Evolutionary conservation across 2,888 invertebrate species (phyloP), one percentile per base, ranked within the genome.

Genomic region (Melangyna quadrimaculata): DNA sequence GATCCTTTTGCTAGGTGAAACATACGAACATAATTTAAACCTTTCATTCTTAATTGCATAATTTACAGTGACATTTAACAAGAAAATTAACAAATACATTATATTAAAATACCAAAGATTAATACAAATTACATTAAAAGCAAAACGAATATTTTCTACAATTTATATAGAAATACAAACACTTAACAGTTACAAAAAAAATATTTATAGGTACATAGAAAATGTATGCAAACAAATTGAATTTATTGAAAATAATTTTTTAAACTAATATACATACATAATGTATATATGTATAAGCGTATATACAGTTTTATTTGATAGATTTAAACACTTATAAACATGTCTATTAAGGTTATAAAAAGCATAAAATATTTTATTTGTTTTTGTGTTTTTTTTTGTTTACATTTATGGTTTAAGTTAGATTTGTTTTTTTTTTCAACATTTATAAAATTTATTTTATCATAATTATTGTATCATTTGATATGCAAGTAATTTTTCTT

Each of bases 401-500:
- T 88, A 88, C 48, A 48, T 78, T 69, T 53, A 48, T 22, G 14
- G 12, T 67, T 53, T 61, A 27, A 65, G 12, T 22, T 71, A n/a
- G n/a, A n/a, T n/a, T n/a, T n/a, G n/a, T n/a, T n/a, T 65, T 57
- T 17, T 51, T 57, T 70, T 65, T 9, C 19, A 37, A 51, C 51
- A 51, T 57, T 71, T 77, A 61, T 48, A 67, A 35, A 32, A 40
- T 70, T 69, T 65, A 48, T 74, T 63, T 71, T 69, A 82, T 77
- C 79, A 87, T 88, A 89, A 90, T 90, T 89, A 88, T 89, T 86
- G 78, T 86, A 70, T 86, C 74, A 53, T 81, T 81, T 87, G 86
- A 81, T 84, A 84, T 87, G 84, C 84, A 87, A 80, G 67, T 80
- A 80, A 72, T 77, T 84, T 59, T 84, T 73, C 53, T 17, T 74